These are phyloP conservation scores for Tamandua tetradactyla DNA, from an alignment of 2,797 vertebrate genomes.

Conservation along the genomic window DNA sequence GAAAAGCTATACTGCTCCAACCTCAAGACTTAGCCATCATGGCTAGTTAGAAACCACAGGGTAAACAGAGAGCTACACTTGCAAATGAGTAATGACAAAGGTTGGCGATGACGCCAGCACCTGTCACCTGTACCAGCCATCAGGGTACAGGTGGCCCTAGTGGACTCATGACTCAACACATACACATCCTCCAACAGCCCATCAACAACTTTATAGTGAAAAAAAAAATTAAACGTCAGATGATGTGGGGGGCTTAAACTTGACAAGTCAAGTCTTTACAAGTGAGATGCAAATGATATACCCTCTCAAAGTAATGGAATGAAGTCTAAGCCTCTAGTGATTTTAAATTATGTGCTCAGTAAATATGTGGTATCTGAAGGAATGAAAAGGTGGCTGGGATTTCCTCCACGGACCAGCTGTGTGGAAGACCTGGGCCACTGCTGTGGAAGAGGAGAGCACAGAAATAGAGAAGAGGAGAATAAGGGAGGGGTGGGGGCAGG, in stretches of 20 bases:
- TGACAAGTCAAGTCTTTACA: background rate
- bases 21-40: background rate
- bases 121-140: background rate
- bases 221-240: background rate
- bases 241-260: background rate
- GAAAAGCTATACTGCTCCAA: background rate
- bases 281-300: background rate
- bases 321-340: background rate
- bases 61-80: background rate
- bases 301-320: background rate
- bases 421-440: background rate
- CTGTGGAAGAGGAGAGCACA: background rate
- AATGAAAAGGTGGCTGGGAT: background rate
- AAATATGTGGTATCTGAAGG: no score
- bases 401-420: background rate
- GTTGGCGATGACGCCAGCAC: background rate
- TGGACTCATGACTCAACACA: background rate
- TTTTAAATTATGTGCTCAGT: background rate
- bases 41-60: background rate
- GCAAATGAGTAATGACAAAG: background rate
- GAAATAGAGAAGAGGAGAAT: background rate
- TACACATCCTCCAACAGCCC: background rate
- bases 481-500: background rate
- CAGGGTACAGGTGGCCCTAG: background rate
- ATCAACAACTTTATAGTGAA: background rate